Conservation (phyloP, 2,797 vertebrate genomes). For the Helicolenus hilgendorfi region DNA sequence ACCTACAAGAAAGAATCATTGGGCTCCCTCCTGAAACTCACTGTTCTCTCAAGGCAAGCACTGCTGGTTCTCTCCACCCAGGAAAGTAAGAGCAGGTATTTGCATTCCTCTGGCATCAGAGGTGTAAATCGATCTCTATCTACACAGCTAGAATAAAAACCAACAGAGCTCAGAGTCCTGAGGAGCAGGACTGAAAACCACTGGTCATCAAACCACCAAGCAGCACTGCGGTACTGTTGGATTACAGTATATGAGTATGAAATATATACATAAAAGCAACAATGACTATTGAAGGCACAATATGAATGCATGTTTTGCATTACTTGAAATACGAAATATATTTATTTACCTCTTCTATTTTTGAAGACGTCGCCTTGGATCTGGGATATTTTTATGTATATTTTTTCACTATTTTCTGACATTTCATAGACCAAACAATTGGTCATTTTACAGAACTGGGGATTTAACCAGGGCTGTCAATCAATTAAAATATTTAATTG, state of each 20-base stretch:
- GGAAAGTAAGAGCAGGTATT: conserved; percentile 10
- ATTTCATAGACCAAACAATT: not conserved
- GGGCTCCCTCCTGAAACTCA: not conserved
- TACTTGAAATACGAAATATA: not conserved
- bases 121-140: conserved; percentile 24
- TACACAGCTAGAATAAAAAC: conserved; percentile 26
- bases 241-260: not conserved
- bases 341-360: not conserved
- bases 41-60: not conserved
- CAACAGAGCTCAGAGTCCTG: conserved; percentile 1
- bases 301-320: not conserved
- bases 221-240: not conserved
- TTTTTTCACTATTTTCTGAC: not conserved
- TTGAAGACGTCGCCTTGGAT: not conserved
- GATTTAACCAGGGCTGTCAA: not conserved
- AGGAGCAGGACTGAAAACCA: not conserved
- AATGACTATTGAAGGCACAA: not conserved
- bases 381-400: not conserved
- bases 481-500: too few relatives aligned
- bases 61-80: not conserved
- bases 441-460: not conserved
- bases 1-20: not conserved
- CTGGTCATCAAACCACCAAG: not conserved
- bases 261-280: not conserved
- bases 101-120: conserved; percentile 23